phyloP scores from a whole-genome alignment of 2,113 vertebrate species.

The Arenaria interpres region DNA sequence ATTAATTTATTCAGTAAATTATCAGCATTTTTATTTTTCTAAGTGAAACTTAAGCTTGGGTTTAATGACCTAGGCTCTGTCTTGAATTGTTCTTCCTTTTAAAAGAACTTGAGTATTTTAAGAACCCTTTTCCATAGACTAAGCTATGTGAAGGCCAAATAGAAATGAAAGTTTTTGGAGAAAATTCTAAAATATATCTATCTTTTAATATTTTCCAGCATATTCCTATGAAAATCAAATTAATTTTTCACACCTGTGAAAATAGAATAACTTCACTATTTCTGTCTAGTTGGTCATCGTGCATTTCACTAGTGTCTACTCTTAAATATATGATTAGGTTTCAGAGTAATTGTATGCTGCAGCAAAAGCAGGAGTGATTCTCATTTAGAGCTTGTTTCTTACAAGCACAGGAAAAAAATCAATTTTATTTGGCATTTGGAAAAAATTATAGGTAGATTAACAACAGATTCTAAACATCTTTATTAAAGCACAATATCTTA shows the following conservation, averaged over 20 bases:
- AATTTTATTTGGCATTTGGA: constrained; percentile 11
- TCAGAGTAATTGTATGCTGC: not conserved
- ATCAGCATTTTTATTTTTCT: not conserved
- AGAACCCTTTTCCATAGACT: not conserved
- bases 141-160: not conserved
- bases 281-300: not conserved
- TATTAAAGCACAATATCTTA: not conserved
- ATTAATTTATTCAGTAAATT: not conserved
- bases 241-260: not conserved
- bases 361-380: not conserved
- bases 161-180: not conserved
- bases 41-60: not conserved
- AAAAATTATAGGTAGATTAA: not conserved
- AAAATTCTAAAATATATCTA: not conserved
- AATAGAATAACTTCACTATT: not conserved
- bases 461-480: not conserved
- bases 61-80: not conserved
- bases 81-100: not conserved
- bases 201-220: not conserved
- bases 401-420: not conserved
- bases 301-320: not conserved
- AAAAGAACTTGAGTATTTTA: not conserved
- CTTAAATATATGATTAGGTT: not conserved
- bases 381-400: not conserved
- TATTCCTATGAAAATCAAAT: not conserved